Evolutionary conservation across 1,140 invertebrate species (phyloP), one percentile per base, ranked within the genome.

Genomic region (Papilio glaucus): DNA sequence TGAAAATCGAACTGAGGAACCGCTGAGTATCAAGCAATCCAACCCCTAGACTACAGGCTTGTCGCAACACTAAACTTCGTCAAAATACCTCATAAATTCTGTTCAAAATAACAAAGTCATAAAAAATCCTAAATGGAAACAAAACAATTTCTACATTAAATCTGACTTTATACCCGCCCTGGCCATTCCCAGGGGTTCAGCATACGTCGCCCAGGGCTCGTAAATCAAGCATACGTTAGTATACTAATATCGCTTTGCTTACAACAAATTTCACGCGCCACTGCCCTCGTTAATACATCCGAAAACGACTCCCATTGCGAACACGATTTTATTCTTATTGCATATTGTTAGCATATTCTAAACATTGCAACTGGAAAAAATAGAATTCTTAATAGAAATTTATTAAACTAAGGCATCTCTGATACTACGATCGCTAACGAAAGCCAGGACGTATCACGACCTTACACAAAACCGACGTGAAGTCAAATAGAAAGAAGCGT

Each of bases 231-330:
- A 53, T 60, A 60, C 42, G 15, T 21, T 45, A 71, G 71, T 49
- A 71, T 74, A 78, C 77, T 86, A 87, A 86, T 84, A 79, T 81
- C 77, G 72, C 72, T 69, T 72, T 71, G 72, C 74, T 83, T 82
- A 86, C 81, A 82, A 72, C 74, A 75, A 82, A 88, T 88, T 88
- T 85, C 84, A 87, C 86, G 85, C 63, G 37, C 74, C 79, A 73
- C 53, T 70, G 57, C 57, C 33, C 33, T 33, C 62, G 79, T 77
- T 88, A 88, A 88, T 88, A 72, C 73, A 62, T 60, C 69, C 79
- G 65, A 82, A 83, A 83, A 83, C 74, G 76, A 57, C 38, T 71
- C 71, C 74, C 71, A 76, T 77, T 77, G 62, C 6, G 42, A 39
- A 62, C 49, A 53, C 0, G 49, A 13, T 53, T 53, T 53, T 61